A percentile compares a stretch with the other conserved stretches of the same genome.
These are phyloP conservation scores for Xiphophorus maculatus DNA, from an alignment of 2,113 vertebrate genomes.

Conservation along the genomic window DNA sequence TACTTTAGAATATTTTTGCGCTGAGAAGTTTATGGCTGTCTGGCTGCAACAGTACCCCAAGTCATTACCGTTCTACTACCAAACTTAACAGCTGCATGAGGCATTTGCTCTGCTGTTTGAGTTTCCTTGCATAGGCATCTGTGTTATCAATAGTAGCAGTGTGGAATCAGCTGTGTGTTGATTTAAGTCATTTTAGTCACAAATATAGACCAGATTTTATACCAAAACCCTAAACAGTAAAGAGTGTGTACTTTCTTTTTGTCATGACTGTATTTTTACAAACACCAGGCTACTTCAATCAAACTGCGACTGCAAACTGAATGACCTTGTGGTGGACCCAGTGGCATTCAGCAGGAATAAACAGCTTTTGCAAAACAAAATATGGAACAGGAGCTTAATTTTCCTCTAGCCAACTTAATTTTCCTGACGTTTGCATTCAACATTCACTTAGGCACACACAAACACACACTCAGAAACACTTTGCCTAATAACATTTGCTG, in stretches of 20 bases:
- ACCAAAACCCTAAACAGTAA: neutral
- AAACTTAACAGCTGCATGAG: no score
- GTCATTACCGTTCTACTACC: no score
- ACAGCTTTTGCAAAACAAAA: slow-evolving; percentile 23
- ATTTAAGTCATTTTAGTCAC: no score
- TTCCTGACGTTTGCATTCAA: slow-evolving; percentile 31
- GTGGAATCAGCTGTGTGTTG: no score
- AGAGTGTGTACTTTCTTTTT: neutral
- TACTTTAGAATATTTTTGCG: no score
- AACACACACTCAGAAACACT: slow-evolving; percentile 52
- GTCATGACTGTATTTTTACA: slow-evolving; percentile 5
- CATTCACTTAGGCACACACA: slow-evolving; percentile 11
- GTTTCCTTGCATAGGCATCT: no score
- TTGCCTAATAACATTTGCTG: slow-evolving; percentile 61
- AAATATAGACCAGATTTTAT: no score
- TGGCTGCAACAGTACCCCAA: no score
- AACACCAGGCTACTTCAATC: neutral
- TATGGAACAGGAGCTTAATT: slow-evolving; percentile 12
- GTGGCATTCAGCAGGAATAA: slow-evolving; percentile 11
- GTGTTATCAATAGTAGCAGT: no score
- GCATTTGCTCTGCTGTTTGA: no score
- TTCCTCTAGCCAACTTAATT: slow-evolving; percentile 21
- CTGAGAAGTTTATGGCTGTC: no score
- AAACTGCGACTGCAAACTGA: neutral
- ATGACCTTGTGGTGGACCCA: neutral